Evolutionary conservation across 53 echinoderm and acorn worm genomes (phyloP).

Genomic region (Arbacia lixula): DNA sequence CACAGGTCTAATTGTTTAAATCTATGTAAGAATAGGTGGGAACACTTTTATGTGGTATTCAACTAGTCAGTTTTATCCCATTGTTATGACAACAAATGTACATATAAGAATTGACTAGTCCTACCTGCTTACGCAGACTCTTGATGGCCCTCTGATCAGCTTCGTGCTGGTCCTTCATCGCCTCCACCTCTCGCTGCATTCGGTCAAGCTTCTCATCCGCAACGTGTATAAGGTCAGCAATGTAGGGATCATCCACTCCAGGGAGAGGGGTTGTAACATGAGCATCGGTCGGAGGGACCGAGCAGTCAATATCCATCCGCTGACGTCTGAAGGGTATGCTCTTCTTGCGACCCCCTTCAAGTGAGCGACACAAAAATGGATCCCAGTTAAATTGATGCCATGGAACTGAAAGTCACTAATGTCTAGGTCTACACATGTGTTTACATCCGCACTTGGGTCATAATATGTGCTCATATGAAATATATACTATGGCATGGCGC

Average conservation of each 20-base stretch:
- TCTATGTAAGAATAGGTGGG: neutral
- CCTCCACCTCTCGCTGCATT: slow-evolving; percentile 68
- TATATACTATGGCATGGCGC: no score
- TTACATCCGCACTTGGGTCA: no score
- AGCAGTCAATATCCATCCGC: slow-evolving; percentile 95
- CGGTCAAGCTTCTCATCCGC: slow-evolving; percentile 82
- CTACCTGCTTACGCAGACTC: slow-evolving; percentile 87
- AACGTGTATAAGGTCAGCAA: slow-evolving; percentile 85
- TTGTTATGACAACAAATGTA: no score
- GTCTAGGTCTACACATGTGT: no score
- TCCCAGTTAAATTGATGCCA: no score
- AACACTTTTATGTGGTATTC: no score
- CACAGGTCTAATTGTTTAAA: neutral
- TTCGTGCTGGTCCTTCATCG: slow-evolving; percentile 66
- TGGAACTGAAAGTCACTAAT: no score
- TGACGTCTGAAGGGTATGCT: slow-evolving; percentile 95
- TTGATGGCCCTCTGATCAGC: slow-evolving; percentile 79
- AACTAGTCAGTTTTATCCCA: no score
- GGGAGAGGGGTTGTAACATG: slow-evolving; percentile 14
- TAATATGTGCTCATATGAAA: no score
- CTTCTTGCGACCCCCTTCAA: slow-evolving; percentile 89
- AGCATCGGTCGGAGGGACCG: slow-evolving; percentile 64
- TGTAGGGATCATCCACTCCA: slow-evolving; percentile 78
- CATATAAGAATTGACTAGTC: no score
- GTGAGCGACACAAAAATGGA: no score